Conservation (phyloP, 2,797 vertebrate genomes). For the Leuciscus waleckii region DNA sequence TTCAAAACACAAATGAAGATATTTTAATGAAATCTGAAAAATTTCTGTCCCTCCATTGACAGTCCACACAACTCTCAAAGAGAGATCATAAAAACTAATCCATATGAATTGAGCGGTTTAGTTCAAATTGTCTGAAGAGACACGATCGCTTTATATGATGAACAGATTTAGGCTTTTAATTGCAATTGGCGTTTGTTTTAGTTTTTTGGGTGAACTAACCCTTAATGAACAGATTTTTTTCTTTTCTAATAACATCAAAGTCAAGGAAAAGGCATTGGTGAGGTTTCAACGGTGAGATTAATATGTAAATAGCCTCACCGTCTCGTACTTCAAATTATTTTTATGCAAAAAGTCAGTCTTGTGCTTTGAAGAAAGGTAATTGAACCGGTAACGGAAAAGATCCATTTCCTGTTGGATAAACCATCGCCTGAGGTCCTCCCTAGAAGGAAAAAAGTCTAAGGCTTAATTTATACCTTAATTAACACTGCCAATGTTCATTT, state of each 20-base stretch:
- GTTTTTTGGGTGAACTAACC: background rate
- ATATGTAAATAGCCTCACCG: constrained; percentile 75
- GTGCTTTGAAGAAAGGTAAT: constrained; percentile 65
- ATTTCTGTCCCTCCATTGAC: background rate
- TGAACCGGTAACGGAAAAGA: constrained; percentile 90
- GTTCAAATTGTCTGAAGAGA: background rate
- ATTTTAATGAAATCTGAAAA: background rate
- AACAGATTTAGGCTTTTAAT: background rate
- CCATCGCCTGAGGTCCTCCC: constrained; percentile 96
- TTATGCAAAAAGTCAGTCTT: constrained; percentile 86
- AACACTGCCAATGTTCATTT: background rate
- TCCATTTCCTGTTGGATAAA: constrained; percentile 99
- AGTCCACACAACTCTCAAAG: background rate
- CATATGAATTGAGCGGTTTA: background rate
- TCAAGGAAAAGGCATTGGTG: background rate
- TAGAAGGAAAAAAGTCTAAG: constrained; percentile 63
- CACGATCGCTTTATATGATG: background rate
- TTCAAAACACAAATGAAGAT: no score
- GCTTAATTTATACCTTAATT: background rate
- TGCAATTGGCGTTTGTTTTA: no score
- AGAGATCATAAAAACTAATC: background rate
- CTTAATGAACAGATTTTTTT: background rate
- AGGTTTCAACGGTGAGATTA: background rate
- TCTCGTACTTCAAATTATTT: constrained; percentile 87
- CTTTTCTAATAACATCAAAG: background rate